Evolutionary conservation across 2,113 vertebrate species (phyloP), one percentile per base, ranked within the genome.

Genomic region (Numenius arquata): DNA sequence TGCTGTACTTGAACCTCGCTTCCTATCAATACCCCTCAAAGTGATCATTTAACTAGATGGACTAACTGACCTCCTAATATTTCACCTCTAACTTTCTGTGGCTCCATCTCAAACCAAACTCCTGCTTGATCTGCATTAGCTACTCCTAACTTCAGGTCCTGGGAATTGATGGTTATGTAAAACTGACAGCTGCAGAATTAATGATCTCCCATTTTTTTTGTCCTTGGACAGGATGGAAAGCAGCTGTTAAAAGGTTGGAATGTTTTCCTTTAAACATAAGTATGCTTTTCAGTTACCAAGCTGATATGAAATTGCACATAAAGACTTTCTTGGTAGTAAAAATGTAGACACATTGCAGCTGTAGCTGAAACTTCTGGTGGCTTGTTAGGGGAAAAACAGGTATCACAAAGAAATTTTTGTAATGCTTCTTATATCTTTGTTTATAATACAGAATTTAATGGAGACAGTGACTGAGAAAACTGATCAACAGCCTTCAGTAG

Each of bases 371-470:
- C 4, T 66, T 74, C 26, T 41, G 25, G 5, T 85, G 43, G 4
- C 21, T 93, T 87, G 10, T 56, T 97, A 76, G 65, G 82, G 45
- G 30, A 47, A 88, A 79, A 72, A 30, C 4, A 56, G n/a, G 15
- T 74, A n/a, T 5, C 27, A 27, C n/a, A 48, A 38, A 79, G 15
- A 74, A 48, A 23, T 68, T 29, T 90, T 93, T 84, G 53, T 97
- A 97, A 96, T 94, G n/a, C 36, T 83, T 93, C 15, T 59, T 87
- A 2, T 89, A 19, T 95, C 59, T 96, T 76, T 96, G 9, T 89
- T 97, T 97, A 86, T 89, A 95, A 97, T 98, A 77, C 98, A 99
- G 98, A 96, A 97, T 73, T 94, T 96, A 80, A 85, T 98, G 94
- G 96, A 94, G 90, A 96, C 98, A 55, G 78, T 97, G 65, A 97